A percentile compares a stretch with the other conserved stretches of the same genome.
phyloP scores from a whole-genome alignment of 2,888 invertebrate species.

The Eupithecia subfuscata region DNA sequence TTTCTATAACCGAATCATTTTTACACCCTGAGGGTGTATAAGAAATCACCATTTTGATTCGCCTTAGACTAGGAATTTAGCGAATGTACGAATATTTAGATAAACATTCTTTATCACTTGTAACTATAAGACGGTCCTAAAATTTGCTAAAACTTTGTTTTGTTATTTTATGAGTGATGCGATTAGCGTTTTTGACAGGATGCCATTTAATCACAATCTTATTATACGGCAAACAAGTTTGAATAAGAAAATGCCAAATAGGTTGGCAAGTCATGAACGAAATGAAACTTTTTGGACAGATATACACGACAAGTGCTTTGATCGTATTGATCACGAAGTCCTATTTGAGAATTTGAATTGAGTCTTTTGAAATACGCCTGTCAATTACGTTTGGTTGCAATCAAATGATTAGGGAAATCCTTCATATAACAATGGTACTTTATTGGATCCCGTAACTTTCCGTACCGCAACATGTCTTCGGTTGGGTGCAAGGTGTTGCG shows the following conservation, averaged over 20 bases:
- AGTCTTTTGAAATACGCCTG: too few species aligned
- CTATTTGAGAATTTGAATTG: too few species aligned
- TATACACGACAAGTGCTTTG: not conserved
- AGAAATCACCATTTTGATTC: conserved; percentile 36
- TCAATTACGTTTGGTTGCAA: too few species aligned
- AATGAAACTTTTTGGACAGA: not conserved
- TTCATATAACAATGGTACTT: too few species aligned
- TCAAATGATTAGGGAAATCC: too few species aligned
- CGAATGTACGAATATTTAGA: not conserved
- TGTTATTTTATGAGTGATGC: not conserved
- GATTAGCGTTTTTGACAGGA: not conserved
- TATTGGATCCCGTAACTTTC: too few species aligned
- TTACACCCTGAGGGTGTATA: conserved; percentile 28
- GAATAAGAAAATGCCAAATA: not conserved
- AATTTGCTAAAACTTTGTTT: not conserved
- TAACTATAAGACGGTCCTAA: not conserved
- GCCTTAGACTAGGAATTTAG: not conserved
- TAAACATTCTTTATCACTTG: not conserved
- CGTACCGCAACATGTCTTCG: too few species aligned
- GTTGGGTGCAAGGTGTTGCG: too few species aligned
- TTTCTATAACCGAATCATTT: conserved; percentile 30
- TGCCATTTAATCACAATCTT: not conserved
- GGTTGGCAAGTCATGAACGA: not conserved
- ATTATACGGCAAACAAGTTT: not conserved
- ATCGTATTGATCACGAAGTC: too few species aligned